Evolutionary conservation across 1,140 invertebrate genomes (phyloP).

Genomic region (Trypoxylus dichotomus): DNA sequence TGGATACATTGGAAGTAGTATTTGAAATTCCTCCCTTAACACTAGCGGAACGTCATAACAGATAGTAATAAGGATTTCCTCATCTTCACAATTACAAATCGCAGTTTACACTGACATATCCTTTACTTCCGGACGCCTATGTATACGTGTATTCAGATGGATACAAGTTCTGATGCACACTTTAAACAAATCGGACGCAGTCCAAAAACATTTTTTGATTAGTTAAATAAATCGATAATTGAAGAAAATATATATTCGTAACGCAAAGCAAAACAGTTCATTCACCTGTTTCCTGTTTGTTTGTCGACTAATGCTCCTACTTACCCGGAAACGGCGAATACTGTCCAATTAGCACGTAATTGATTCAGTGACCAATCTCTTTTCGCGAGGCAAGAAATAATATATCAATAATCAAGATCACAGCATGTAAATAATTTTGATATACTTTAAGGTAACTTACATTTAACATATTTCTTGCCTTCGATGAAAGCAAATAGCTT

Average conservation of each 20-base stretch:
- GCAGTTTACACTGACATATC: too few relatives aligned
- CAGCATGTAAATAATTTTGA: too few relatives aligned
- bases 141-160: too few relatives aligned
- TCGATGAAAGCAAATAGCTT: too few relatives aligned
- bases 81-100: too few relatives aligned
- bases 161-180: neutral
- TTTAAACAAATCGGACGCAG: neutral
- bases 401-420: neutral
- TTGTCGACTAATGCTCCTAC: neutral
- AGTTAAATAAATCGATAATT: neutral
- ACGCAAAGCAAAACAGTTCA: neutral
- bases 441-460: neutral
- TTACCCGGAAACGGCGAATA: neutral
- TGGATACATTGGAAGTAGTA: too few relatives aligned
- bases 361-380: neutral
- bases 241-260: neutral
- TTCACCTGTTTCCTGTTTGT: slow-evolving; percentile 2
- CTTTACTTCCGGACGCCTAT: too few relatives aligned
- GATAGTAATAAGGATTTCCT: too few relatives aligned
- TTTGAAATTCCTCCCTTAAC: too few relatives aligned
- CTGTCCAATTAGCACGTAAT: neutral
- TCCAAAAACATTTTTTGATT: neutral
- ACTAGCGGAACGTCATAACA: too few relatives aligned
- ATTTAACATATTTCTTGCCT: neutral
- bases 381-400: too few relatives aligned